Evolutionary conservation across 2,888 invertebrate genomes (phyloP).

Genomic region (Pachliopta kotzebuea): DNA sequence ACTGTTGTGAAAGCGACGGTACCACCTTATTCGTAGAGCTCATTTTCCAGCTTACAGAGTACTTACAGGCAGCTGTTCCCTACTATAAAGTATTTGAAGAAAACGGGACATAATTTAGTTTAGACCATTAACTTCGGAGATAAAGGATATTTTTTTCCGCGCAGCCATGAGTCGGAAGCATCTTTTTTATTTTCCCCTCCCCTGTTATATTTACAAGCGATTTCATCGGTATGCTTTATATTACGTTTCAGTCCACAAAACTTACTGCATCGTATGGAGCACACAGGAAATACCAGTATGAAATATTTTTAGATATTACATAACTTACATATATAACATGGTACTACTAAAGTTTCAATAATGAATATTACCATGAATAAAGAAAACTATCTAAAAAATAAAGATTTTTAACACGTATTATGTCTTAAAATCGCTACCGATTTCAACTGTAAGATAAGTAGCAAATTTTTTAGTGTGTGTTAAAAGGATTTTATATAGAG

Average conservation of each 20-base stretch:
- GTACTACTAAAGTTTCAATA: too few relatives aligned
- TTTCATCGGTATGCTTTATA: conserved; percentile 14
- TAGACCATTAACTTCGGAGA: conserved; percentile 23
- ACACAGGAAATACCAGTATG: too few relatives aligned
- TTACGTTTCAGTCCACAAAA: conserved; percentile 6
- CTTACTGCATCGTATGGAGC: neutral
- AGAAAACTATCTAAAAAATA: too few relatives aligned
- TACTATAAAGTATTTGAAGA: conserved; percentile 23
- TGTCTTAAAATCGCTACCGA: too few relatives aligned
- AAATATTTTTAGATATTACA: neutral
- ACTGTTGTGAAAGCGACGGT: neutral
- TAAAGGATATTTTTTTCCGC: conserved; percentile 23
- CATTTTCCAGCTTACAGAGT: neutral
- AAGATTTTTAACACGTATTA: too few relatives aligned
- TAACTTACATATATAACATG: too few relatives aligned
- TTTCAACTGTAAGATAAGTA: too few relatives aligned
- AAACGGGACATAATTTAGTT: conserved; percentile 24
- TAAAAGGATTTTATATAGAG: too few relatives aligned
- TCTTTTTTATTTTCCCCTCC: conserved; percentile 16
- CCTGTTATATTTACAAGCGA: conserved; percentile 12
- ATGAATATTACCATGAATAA: too few relatives aligned
- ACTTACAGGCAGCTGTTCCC: conserved; percentile 15
- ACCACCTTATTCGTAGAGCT: neutral
- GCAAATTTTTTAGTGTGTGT: too few relatives aligned
- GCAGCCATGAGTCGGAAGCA: conserved; percentile 8